Evolutionary conservation across 2,888 invertebrate genomes (phyloP).

Genomic region (Erebia epiphron): DNA sequence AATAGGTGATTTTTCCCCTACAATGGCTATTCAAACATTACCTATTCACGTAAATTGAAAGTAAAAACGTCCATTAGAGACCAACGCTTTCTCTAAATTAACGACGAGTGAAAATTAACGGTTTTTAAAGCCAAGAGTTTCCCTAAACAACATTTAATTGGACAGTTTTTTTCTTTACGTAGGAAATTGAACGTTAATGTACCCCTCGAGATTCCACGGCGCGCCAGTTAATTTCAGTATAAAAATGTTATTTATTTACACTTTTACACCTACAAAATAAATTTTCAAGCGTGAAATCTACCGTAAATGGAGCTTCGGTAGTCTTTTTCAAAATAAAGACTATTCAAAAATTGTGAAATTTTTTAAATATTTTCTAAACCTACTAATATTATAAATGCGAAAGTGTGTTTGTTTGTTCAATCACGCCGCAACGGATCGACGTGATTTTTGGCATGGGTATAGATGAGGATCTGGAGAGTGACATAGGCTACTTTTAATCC

Average conservation of each 20-base stretch:
- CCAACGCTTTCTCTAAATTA: constrained; percentile 14
- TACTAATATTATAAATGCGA: no score
- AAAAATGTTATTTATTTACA: constrained; percentile 10
- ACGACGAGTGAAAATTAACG: constrained; percentile 16
- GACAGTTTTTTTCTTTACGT: constrained; percentile 20
- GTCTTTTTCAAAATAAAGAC: no score
- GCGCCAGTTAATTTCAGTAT: not conserved
- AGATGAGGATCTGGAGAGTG: no score
- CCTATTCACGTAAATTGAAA: not conserved
- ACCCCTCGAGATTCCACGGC: constrained; percentile 7
- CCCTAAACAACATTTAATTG: constrained; percentile 20
- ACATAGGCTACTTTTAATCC: no score
- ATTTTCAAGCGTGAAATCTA: not conserved
- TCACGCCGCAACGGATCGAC: no score
- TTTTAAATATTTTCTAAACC: no score
- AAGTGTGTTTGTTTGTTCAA: no score
- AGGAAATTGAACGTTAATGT: constrained; percentile 14
- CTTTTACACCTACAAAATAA: not conserved
- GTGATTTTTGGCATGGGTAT: no score
- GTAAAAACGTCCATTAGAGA: not conserved
- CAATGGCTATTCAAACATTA: not conserved
- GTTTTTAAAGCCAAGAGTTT: constrained; percentile 16
- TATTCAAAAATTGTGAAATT: no score
- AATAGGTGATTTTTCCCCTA: not conserved
- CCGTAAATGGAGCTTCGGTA: no score